Conservation (phyloP, 1,140 invertebrate genomes). For the Homarus americanus region DNA sequence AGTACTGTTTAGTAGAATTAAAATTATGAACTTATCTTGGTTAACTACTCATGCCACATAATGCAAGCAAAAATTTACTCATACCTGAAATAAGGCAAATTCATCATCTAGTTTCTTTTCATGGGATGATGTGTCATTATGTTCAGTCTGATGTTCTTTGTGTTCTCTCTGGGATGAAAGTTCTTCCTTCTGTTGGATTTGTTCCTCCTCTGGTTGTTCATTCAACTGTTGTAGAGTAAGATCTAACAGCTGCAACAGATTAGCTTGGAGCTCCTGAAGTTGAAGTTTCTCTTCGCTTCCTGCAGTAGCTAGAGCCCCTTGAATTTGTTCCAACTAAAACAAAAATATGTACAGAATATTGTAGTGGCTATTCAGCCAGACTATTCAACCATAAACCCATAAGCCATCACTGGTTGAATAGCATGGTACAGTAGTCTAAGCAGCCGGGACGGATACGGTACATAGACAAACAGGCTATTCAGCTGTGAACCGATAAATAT, state of each 20-base stretch:
- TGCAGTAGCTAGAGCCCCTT: slow-evolving; percentile 45
- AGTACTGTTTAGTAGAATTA: too few species aligned
- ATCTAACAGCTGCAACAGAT: slow-evolving; percentile 50
- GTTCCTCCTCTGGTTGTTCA: slow-evolving; percentile 4
- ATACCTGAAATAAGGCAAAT: slow-evolving; percentile 63
- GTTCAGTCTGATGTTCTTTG: not conserved
- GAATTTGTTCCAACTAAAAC: slow-evolving; percentile 50
- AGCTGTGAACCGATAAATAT: too few species aligned
- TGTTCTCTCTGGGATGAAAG: not conserved
- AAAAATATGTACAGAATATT: slow-evolving; percentile 1
- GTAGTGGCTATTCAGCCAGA: too few species aligned
- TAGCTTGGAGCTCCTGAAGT: slow-evolving; percentile 55
- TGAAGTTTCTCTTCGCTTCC: slow-evolving; percentile 40
- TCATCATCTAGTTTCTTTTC: slow-evolving; percentile 52
- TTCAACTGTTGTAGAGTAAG: slow-evolving; percentile 56
- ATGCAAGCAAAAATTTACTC: not conserved
- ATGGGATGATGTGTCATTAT: not conserved
- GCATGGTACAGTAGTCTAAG: too few species aligned
- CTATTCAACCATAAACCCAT: too few species aligned
- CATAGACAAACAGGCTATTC: too few species aligned
- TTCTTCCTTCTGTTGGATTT: not conserved
- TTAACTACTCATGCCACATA: too few species aligned
- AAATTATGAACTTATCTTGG: too few species aligned
- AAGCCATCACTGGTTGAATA: too few species aligned
- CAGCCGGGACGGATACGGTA: too few species aligned